Percentiles rank a stretch among this genome's conserved stretches.
phyloP scores from a whole-genome alignment of 2,113 vertebrate genomes.

The Sinocyclocheilus anophthalmus region DNA sequence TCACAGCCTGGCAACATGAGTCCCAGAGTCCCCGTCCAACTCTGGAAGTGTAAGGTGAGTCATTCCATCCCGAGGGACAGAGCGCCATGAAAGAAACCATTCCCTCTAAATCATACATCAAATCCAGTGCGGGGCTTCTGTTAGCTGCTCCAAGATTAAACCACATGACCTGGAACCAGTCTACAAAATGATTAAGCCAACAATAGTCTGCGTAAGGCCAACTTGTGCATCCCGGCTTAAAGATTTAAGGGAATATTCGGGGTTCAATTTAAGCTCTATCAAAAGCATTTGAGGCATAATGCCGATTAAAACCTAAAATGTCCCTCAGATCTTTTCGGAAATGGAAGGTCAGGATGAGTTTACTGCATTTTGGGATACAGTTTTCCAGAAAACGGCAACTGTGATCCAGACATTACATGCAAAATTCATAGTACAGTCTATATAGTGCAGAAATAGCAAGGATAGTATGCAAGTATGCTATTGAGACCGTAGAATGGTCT shows the following conservation, averaged over 20 bases:
- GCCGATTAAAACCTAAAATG: not conserved
- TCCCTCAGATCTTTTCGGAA: not conserved
- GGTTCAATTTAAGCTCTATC: not conserved
- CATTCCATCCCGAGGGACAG: slow-evolving; percentile 12
- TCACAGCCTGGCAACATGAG: slow-evolving; percentile 31
- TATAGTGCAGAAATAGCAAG: not conserved
- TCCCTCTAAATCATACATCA: slow-evolving; percentile 17
- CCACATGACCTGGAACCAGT: not conserved
- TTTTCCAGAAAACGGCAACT: not conserved
- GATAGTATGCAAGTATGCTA: not conserved
- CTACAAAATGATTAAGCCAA: not conserved
- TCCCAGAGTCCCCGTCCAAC: slow-evolving; percentile 40
- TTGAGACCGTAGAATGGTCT: not conserved
- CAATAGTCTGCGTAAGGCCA: not conserved
- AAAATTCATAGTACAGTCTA: not conserved
- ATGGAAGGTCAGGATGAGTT: not conserved
- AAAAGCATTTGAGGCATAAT: not conserved
- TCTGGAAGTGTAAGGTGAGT: slow-evolving; percentile 28
- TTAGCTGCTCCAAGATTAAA: not conserved
- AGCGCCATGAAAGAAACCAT: not conserved
- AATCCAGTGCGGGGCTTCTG: not conserved
- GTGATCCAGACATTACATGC: not conserved
- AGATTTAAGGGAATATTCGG: not conserved
- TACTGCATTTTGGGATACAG: not conserved
- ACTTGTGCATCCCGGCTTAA: not conserved